Percentiles rank a stretch among this genome's conserved stretches.
phyloP scores from a whole-genome alignment of 2,888 invertebrate genomes.

The Volucella inflata region DNA sequence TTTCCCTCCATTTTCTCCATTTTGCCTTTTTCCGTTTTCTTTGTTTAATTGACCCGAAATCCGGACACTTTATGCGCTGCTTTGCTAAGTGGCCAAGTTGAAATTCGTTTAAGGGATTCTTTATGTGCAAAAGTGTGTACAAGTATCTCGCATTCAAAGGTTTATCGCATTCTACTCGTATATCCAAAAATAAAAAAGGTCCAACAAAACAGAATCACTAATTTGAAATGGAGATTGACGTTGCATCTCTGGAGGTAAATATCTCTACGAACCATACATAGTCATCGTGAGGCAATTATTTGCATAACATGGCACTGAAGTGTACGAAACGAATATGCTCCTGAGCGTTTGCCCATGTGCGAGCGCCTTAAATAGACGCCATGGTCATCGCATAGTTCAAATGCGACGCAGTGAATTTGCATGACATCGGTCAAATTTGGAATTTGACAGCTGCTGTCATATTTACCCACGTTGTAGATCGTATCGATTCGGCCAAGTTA shows the following conservation, averaged over 20 bases:
- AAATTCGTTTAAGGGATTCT: constrained; percentile 29
- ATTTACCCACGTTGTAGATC: constrained; percentile 54
- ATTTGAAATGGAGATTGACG: constrained; percentile 58
- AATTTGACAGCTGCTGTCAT: constrained; percentile 72
- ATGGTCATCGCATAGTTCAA: constrained; percentile 38
- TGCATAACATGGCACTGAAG: constrained; percentile 27
- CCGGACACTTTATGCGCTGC: constrained; percentile 32
- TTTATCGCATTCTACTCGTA: constrained; percentile 50
- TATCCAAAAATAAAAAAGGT: not conserved
- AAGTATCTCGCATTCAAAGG: constrained; percentile 19
- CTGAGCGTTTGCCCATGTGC: constrained; percentile 40
- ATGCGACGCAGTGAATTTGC: constrained; percentile 66
- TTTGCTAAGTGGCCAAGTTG: not conserved
- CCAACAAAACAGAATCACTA: constrained; percentile 3
- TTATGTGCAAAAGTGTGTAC: not conserved
- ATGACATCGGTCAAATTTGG: constrained; percentile 72
- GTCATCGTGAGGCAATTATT: constrained; percentile 59
- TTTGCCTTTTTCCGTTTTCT: constrained; percentile 29
- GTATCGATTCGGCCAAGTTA: constrained; percentile 51
- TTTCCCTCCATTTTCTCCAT: too few species aligned
- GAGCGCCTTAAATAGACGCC: constrained; percentile 59
- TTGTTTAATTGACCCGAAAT: constrained; percentile 75
- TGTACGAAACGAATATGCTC: constrained; percentile 5
- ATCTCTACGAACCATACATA: constrained; percentile 54
- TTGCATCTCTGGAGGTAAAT: constrained; percentile 48